Percentiles rank a stretch among this genome's conserved stretches.
phyloP scores from a whole-genome alignment of 2,797 vertebrate species.

The Tauraco hartlaubi region DNA sequence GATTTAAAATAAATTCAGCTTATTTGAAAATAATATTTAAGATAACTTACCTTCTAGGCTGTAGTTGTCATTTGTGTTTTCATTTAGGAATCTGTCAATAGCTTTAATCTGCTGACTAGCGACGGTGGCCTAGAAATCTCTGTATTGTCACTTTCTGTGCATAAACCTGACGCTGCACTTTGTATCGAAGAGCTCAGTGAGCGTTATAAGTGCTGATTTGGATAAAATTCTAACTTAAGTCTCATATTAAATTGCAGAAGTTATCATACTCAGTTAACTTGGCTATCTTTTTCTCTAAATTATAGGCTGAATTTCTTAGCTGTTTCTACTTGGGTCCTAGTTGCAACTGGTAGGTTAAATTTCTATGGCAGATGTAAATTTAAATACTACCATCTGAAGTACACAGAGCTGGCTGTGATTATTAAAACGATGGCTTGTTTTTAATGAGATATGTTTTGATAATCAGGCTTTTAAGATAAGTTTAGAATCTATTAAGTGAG shows the following conservation, averaged over 20 bases:
- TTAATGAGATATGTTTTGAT: background rate
- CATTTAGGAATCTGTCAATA: slow-evolving; percentile 79
- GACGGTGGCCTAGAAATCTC: slow-evolving; percentile 78
- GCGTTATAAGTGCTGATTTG: slow-evolving; percentile 80
- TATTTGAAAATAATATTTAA: background rate
- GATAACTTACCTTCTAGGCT: background rate
- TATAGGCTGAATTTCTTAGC: background rate
- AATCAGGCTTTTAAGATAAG: background rate
- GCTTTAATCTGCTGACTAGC: slow-evolving; percentile 82
- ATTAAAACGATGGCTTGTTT: background rate
- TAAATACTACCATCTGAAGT: background rate
- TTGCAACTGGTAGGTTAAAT: background rate
- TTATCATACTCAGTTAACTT: background rate
- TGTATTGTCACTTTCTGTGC: slow-evolving; percentile 87
- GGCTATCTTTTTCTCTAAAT: background rate
- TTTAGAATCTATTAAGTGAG: background rate
- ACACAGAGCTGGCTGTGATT: background rate
- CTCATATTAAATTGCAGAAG: background rate
- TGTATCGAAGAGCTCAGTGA: slow-evolving; percentile 84
- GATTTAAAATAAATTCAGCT: background rate
- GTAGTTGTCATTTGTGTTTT: slow-evolving; percentile 66
- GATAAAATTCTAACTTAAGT: slow-evolving; percentile 40
- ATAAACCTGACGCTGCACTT: slow-evolving; percentile 84
- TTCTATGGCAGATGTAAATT: background rate
- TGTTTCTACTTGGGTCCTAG: background rate